Conservation (phyloP, 2,888 invertebrate genomes). For the Minunthozetes semirufus region DNA sequence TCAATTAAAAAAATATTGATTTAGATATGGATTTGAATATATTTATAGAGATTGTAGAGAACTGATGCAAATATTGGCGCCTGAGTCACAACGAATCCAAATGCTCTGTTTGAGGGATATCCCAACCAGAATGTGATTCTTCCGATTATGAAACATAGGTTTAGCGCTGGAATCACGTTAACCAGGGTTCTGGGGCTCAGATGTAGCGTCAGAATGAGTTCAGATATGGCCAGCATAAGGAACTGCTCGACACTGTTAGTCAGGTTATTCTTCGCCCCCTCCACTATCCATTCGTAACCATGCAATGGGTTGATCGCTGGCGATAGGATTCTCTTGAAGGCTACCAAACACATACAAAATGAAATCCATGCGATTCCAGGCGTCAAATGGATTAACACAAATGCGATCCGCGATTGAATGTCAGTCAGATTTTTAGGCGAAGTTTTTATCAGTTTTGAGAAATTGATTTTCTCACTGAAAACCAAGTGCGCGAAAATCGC, state of each 20-base stretch:
- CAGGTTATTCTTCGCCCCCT: slow-evolving; percentile 23
- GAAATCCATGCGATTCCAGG: neutral
- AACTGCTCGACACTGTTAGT: slow-evolving; percentile 34
- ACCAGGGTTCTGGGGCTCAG: neutral
- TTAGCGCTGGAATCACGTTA: slow-evolving; percentile 30
- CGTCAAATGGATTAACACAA: neutral
- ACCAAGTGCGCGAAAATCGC: neutral
- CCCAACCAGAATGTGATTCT: slow-evolving; percentile 33
- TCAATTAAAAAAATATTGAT: no score
- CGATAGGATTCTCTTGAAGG: neutral
- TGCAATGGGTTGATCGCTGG: slow-evolving; percentile 20
- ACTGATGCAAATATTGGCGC: neutral
- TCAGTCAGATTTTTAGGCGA: neutral
- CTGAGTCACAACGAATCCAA: slow-evolving; percentile 16
- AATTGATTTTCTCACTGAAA: neutral
- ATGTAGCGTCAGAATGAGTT: slow-evolving; percentile 6
- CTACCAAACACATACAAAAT: neutral
- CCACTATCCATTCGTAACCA: slow-evolving; percentile 3
- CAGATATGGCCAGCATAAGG: neutral
- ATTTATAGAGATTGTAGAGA: neutral
- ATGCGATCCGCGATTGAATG: neutral
- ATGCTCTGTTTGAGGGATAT: slow-evolving; percentile 31
- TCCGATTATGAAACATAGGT: slow-evolving; percentile 26
- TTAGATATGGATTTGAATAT: neutral
- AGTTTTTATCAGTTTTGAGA: neutral